Evolutionary conservation across 2,797 vertebrate species (phyloP).

Genomic region (Cheirogaleus major): DNA sequence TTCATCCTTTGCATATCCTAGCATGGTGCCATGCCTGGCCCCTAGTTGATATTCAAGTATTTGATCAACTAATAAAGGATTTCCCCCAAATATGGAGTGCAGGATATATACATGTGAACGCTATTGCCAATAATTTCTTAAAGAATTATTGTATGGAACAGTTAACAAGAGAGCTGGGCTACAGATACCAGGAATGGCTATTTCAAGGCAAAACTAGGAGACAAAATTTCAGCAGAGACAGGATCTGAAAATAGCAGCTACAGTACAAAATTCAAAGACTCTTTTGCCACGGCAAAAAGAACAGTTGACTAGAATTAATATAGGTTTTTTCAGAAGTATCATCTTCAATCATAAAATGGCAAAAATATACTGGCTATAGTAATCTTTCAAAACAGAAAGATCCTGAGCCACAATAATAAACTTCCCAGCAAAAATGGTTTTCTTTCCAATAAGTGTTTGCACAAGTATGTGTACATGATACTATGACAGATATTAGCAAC

Average conservation of each 20-base stretch:
- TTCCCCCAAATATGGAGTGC: background rate
- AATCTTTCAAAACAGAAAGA: conserved; percentile 40
- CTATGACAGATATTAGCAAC: conserved; percentile 33
- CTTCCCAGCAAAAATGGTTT: conserved; percentile 30
- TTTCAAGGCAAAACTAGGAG: conserved; percentile 46
- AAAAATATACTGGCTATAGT: conserved; percentile 6
- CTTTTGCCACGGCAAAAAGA: background rate
- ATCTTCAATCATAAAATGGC: conserved; percentile 27
- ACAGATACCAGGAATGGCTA: conserved; percentile 23
- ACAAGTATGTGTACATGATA: background rate
- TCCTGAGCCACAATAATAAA: conserved; percentile 17
- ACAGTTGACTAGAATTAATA: background rate
- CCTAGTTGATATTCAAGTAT: background rate
- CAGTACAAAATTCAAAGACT: conserved; percentile 5
- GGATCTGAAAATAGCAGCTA: conserved; percentile 45
- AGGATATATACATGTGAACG: background rate
- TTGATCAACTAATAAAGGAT: conserved; percentile 33
- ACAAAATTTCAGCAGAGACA: conserved; percentile 24
- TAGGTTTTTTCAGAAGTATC: conserved; percentile 23
- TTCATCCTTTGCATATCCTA: background rate
- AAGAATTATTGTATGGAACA: background rate
- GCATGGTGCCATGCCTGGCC: background rate
- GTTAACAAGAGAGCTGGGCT: background rate
- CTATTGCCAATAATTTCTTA: conserved; percentile 31
- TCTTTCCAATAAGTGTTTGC: background rate